Evolutionary conservation across 2,888 invertebrate species (phyloP).

Genomic region (Dioctria linearis): DNA sequence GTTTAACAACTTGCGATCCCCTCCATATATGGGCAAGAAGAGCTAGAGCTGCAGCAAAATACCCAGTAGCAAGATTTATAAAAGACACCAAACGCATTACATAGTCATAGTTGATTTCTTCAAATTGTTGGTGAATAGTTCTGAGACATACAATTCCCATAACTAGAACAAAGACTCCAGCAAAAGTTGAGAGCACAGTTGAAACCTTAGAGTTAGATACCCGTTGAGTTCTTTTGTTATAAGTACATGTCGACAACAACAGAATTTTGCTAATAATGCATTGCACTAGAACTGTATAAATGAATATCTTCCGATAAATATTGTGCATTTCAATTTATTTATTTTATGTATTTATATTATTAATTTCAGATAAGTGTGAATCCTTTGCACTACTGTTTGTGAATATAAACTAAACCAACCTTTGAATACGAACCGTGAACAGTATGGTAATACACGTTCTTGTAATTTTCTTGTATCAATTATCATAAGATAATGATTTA

Average conservation of each 20-base stretch:
- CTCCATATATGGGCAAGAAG: conserved; percentile 2
- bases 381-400: no score
- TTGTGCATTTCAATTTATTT: not conserved
- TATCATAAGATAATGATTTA: no score
- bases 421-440: no score
- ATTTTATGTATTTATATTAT: no score
- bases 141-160: not conserved
- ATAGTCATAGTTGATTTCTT: conserved; percentile 17
- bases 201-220: conserved; percentile 5
- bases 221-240: not conserved
- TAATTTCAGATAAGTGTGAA: no score
- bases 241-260: conserved; percentile 15
- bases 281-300: not conserved
- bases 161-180: not conserved
- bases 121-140: not conserved
- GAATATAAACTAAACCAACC: no score
- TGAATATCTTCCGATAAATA: not conserved
- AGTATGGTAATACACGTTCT: no score
- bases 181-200: not conserved
- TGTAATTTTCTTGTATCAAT: no score
- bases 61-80: conserved; percentile 26
- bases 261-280: not conserved
- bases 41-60: conserved; percentile 13
- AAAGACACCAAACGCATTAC: conserved; percentile 27
- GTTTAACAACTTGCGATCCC: not conserved